Percentiles rank a stretch among this genome's conserved stretches.
These are phyloP conservation scores for Sialis lutaria DNA, from an alignment of 2,888 invertebrate species.

Conservation along the genomic window DNA sequence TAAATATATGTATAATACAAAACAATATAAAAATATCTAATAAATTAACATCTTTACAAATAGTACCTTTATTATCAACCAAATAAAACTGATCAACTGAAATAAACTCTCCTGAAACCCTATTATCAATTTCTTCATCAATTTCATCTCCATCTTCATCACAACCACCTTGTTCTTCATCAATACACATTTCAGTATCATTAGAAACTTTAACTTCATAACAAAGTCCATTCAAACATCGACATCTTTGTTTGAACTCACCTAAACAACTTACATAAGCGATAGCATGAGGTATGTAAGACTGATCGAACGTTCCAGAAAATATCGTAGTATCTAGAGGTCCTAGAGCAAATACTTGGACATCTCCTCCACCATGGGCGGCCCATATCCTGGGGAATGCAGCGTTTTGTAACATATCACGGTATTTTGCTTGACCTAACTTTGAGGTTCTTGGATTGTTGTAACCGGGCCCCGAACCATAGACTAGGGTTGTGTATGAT, in stretches of 20 bases:
- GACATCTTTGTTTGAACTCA: slow-evolving; percentile 36
- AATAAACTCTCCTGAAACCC: not conserved
- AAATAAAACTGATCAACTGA: not conserved
- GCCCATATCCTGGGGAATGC: slow-evolving; percentile 54
- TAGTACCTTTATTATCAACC: not conserved
- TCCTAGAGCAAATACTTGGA: slow-evolving; percentile 48
- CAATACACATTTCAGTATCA: not conserved
- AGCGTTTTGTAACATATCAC: slow-evolving; percentile 39
- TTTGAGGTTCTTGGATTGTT: slow-evolving; percentile 28
- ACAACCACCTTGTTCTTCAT: not conserved
- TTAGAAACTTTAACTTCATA: not conserved
- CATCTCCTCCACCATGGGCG: slow-evolving; percentile 58
- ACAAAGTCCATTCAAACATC: slow-evolving; percentile 4
- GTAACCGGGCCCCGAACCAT: slow-evolving; percentile 52
- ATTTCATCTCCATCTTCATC: not conserved
- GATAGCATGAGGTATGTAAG: slow-evolving; percentile 59
- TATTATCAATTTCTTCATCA: not conserved
- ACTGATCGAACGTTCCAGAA: slow-evolving; percentile 53
- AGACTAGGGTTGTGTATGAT: slow-evolving; percentile 48
- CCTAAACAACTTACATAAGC: slow-evolving; percentile 51
- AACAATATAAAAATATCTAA: no score
- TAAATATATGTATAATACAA: no score
- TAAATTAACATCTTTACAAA: not conserved
- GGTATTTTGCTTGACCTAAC: slow-evolving; percentile 15
- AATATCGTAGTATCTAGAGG: slow-evolving; percentile 38